Evolutionary conservation across 2,113 vertebrate species (phyloP).

Genomic region (Trematocara stigmaticum): DNA sequence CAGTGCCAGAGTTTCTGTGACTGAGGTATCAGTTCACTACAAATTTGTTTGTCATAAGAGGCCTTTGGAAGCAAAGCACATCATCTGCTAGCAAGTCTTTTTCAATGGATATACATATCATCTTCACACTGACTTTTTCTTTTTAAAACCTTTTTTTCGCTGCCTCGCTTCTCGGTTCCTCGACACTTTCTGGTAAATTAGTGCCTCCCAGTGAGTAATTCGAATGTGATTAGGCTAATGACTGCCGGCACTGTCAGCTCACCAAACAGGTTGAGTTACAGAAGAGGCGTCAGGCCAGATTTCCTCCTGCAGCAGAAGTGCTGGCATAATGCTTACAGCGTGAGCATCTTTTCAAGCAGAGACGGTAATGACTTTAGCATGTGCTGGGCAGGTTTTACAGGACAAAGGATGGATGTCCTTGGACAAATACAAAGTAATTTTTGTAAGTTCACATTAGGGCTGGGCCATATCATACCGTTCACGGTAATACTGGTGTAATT

Average conservation of each 20-base stretch:
- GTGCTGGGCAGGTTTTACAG: neutral
- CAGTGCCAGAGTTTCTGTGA: neutral
- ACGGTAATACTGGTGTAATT: too few species aligned
- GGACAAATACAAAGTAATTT: neutral
- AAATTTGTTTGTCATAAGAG: neutral
- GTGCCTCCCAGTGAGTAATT: slow-evolving; percentile 32
- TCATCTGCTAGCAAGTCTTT: neutral
- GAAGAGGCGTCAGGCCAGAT: slow-evolving; percentile 23
- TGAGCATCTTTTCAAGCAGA: neutral
- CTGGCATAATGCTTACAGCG: neutral
- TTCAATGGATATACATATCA: neutral
- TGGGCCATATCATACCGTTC: too few species aligned
- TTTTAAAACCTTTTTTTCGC: neutral
- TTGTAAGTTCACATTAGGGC: neutral
- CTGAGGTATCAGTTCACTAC: neutral
- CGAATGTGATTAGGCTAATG: slow-evolving; percentile 52
- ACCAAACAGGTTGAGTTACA: slow-evolving; percentile 39
- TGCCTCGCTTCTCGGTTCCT: neutral
- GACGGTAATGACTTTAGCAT: neutral
- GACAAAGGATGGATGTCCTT: neutral
- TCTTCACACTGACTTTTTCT: neutral
- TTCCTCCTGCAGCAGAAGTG: neutral
- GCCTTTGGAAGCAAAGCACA: neutral
- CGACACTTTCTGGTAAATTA: slow-evolving; percentile 21
- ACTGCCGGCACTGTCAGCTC: slow-evolving; percentile 39